Base-by-base conservation (phyloP, 2,888 invertebrate species). In the Lepidonotus clava region DNA sequence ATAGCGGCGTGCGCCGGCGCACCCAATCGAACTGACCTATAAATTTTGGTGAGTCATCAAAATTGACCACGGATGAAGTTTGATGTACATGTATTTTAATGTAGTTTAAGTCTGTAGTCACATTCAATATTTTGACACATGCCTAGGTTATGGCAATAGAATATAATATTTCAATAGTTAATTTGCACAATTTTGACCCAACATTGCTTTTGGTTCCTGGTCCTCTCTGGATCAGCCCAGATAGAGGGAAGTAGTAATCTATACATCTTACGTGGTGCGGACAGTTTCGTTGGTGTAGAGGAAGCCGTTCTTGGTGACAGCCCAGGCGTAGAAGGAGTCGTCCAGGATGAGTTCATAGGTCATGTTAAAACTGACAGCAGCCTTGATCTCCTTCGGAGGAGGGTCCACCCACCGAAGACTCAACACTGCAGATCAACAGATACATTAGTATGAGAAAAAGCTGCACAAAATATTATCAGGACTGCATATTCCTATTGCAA, bases 321-420 rank as follows among this genome's bases (percentile, higher is more conserved):
- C 89, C 87, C 87, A 89, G 4, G 46, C 24, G 41, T 67, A 89
- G 86, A 87, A 89, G 77, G 24, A 67, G n/a, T 61, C 24, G 5
- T 61, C 76, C 0, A 92, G 36, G 11, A 89, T 87, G 28, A 92
- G 87, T 46, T 91, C 89, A 80, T 90, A 91, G 0, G 91, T 91
- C 1, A 90, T 87, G 76, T 89, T 90, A 84, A 92, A 92, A 11
- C 38, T 83, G 24, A 88, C 87, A 40, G 90, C 88, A 0, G 90
- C 90, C 84, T 90, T 90, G 18, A 92, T 89, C 2, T 88, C 89
- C 8, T 87, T 87, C 0, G 90, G 91, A 0, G 92, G 91, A 0
- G 89, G 86, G 0, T 85, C 76, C 0, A 92, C 77, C 92, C 92
- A 92, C 21, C 88, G 88, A 21, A 92, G 28, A 24, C 85, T 84